A percentile compares a stretch with the other conserved stretches of the same genome.
These are phyloP conservation scores for Globodera rostochiensis DNA, from an alignment of 1,140 invertebrate genomes.

Conservation along the genomic window DNA sequence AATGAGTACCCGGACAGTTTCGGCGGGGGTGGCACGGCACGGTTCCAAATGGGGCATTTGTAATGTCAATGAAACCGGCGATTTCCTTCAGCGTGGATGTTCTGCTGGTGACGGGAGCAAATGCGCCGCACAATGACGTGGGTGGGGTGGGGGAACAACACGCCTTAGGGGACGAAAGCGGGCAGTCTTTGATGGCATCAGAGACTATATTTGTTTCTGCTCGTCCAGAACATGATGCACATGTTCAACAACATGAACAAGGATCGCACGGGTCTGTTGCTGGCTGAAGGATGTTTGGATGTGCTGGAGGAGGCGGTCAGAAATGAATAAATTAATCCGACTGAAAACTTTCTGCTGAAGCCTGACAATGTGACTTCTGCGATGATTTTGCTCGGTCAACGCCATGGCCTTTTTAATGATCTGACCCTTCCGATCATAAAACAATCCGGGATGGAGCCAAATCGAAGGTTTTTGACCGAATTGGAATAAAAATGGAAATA, in stretches of 20 bases:
- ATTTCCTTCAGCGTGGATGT: slow-evolving; percentile 73
- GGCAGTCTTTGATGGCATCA: too few species aligned
- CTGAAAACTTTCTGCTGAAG: slow-evolving; percentile 44
- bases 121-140: slow-evolving; percentile 75
- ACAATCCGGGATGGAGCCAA: background rate
- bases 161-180: too few species aligned
- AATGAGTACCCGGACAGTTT: too few species aligned
- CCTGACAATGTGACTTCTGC: slow-evolving; percentile 64
- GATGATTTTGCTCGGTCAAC: slow-evolving; percentile 64
- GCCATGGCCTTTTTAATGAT: slow-evolving; percentile 60
- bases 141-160: background rate
- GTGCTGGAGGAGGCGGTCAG: slow-evolving; percentile 77
- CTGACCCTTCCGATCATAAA: slow-evolving; percentile 53
- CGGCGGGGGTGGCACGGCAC: too few species aligned
- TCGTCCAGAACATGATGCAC: slow-evolving; percentile 65
- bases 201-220: background rate
- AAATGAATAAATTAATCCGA: background rate
- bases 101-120: slow-evolving; percentile 79
- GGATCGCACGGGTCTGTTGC: slow-evolving; percentile 79
- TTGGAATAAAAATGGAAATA: background rate
- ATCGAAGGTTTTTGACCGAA: background rate
- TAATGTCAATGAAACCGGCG: too few species aligned
- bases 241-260: slow-evolving; percentile 76
- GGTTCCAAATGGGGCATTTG: too few species aligned
- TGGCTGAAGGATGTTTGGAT: slow-evolving; percentile 74